phyloP scores from a whole-genome alignment of 2,113 vertebrate genomes.

The Laterallus jamaicensis region DNA sequence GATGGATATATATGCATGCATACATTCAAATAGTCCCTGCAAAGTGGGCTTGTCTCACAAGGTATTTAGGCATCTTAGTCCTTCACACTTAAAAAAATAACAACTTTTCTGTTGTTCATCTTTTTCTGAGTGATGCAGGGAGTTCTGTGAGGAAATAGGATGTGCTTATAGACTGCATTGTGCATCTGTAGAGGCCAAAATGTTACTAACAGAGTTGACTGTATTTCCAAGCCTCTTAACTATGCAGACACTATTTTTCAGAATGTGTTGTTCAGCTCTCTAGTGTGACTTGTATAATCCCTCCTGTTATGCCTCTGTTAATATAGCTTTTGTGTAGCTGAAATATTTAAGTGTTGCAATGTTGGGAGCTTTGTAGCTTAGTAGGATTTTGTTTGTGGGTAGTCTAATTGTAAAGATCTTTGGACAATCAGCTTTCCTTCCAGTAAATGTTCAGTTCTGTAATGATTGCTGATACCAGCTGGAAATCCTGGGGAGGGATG shows the following conservation, averaged over 20 bases:
- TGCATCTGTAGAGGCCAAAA: neutral
- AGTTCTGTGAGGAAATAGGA: neutral
- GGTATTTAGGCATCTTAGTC: neutral
- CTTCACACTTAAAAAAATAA: neutral
- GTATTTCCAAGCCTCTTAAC: neutral
- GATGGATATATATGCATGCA: fast-evolving
- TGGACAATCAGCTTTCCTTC: neutral
- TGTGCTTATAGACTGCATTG: neutral
- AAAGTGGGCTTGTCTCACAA: neutral
- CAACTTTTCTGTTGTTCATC: neutral
- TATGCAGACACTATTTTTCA: neutral
- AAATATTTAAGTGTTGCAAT: neutral
- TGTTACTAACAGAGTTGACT: neutral
- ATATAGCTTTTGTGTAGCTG: neutral
- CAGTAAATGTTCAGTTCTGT: neutral
- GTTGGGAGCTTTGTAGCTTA: neutral
- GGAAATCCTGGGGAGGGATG: neutral
- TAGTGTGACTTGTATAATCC: neutral
- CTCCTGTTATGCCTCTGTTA: neutral
- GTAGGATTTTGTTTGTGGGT: neutral
- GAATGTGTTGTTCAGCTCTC: neutral
- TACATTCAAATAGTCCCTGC: neutral
- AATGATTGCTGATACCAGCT: neutral
- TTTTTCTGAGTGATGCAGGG: neutral
- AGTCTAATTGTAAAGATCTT: neutral